Conservation (phyloP, 2,797 vertebrate genomes). For the Myotis findleyi region DNA sequence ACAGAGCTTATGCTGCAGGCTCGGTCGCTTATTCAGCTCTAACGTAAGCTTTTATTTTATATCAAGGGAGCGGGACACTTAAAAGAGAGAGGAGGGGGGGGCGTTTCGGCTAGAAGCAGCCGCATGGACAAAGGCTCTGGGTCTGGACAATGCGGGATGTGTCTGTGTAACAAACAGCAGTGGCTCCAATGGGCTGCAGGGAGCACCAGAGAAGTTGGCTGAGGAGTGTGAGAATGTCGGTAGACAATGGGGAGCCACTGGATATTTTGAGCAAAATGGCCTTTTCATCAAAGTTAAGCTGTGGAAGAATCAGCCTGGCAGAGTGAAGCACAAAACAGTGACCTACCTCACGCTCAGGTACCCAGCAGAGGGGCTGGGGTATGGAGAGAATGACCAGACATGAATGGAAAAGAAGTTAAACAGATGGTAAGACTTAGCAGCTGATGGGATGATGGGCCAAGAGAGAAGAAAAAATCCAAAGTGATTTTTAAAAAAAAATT, state of each 20-base stretch:
- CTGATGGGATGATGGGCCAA: too few species aligned
- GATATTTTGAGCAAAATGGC: background rate
- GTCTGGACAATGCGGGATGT: background rate
- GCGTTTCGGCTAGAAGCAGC: background rate
- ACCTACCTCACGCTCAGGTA: background rate
- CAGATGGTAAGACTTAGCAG: background rate
- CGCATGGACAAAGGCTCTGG: background rate
- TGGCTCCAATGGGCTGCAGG: background rate
- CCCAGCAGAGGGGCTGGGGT: background rate
- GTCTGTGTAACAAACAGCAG: background rate
- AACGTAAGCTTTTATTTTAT: constrained; percentile 27
- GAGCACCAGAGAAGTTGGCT: background rate
- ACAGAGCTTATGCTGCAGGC: background rate
- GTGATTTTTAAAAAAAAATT: background rate
- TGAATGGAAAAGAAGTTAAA: background rate
- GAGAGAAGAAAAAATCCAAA: background rate
- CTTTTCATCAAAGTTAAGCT: background rate
- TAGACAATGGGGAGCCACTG: background rate
- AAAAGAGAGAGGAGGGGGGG: background rate
- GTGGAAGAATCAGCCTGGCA: background rate
- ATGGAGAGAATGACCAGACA: fast-evolving
- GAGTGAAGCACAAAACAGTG: fast-evolving
- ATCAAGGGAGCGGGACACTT: background rate
- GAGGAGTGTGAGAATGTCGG: background rate
- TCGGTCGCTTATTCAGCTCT: constrained; percentile 57